phyloP scores from a whole-genome alignment of 2,113 vertebrate genomes.

The Blennius ocellaris region DNA sequence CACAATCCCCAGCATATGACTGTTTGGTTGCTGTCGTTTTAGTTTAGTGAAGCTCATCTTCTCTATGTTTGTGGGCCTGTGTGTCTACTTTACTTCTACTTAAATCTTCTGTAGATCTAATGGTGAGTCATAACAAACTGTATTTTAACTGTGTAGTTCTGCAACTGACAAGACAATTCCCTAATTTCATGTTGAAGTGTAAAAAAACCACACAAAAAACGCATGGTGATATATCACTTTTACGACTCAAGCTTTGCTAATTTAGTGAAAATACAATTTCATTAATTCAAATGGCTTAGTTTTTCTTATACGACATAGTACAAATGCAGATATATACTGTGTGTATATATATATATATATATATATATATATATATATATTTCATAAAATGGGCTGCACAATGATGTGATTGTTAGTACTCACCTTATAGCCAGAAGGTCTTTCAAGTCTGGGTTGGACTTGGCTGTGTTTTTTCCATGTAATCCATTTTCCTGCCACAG shows the following conservation, averaged over 20 bases:
- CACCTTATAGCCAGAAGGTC: no score
- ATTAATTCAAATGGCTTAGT: neutral
- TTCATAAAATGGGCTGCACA: no score
- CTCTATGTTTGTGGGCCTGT: slow-evolving; percentile 28
- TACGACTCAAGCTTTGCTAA: neutral
- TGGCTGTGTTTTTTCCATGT: no score
- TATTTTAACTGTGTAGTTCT: neutral
- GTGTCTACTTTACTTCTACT: slow-evolving; percentile 11
- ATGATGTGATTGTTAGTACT: no score
- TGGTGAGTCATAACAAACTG: slow-evolving; percentile 13
- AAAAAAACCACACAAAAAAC: neutral
- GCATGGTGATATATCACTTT: neutral
- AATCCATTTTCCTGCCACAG: no score
- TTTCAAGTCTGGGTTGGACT: no score
- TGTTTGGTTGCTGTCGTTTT: slow-evolving; percentile 70
- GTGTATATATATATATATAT: no score
- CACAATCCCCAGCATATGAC: slow-evolving; percentile 28
- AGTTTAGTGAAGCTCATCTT: slow-evolving; percentile 66
- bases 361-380: no score
- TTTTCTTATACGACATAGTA: neutral
- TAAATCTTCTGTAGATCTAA: slow-evolving; percentile 14
- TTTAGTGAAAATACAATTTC: neutral
- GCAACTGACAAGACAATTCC: slow-evolving; percentile 7
- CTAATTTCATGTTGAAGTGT: neutral
- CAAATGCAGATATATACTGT: no score